A percentile compares a stretch with the other conserved stretches of the same genome.
These are phyloP conservation scores for Neomorphus geoffroyi DNA, from an alignment of 2,797 vertebrate genomes.

Conservation along the genomic window DNA sequence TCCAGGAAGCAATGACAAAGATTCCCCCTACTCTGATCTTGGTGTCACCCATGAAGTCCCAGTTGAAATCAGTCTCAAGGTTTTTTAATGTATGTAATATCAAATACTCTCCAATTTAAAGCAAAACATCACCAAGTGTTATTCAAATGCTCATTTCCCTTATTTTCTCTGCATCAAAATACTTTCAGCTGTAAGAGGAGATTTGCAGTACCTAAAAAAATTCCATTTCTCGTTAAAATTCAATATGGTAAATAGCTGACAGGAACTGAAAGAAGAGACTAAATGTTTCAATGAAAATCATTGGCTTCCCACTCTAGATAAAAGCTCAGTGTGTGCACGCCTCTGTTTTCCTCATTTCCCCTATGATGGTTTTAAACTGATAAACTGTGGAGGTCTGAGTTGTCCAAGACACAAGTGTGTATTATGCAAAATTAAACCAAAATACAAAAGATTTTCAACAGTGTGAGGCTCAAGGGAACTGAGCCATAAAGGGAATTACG, in stretches of 20 bases:
- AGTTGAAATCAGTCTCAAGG: not conserved
- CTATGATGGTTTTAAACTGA: not conserved
- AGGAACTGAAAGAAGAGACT: not conserved
- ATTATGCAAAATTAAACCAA: not conserved
- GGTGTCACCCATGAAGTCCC: not conserved
- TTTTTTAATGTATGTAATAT: not conserved
- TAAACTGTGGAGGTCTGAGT: not conserved
- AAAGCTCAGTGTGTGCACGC: not conserved
- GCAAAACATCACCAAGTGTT: not conserved
- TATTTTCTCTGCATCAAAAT: not conserved
- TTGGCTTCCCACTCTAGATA: not conserved
- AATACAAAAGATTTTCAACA: not conserved
- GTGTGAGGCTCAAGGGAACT: not conserved
- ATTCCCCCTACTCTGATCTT: rapidly evolving
- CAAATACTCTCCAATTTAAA: not conserved
- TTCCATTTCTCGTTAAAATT: not conserved
- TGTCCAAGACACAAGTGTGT: not conserved
- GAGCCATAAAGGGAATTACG: not conserved
- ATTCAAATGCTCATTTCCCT: not conserved
- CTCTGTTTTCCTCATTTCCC: not conserved
- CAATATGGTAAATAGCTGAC: not conserved
- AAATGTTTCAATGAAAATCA: not conserved
- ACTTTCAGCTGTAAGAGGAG: not conserved
- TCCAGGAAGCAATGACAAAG: not conserved
- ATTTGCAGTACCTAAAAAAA: not conserved